phyloP scores from a whole-genome alignment of 30 jellyfish, hydroid and myxozoan species.

The Aurelia coerulea region DNA sequence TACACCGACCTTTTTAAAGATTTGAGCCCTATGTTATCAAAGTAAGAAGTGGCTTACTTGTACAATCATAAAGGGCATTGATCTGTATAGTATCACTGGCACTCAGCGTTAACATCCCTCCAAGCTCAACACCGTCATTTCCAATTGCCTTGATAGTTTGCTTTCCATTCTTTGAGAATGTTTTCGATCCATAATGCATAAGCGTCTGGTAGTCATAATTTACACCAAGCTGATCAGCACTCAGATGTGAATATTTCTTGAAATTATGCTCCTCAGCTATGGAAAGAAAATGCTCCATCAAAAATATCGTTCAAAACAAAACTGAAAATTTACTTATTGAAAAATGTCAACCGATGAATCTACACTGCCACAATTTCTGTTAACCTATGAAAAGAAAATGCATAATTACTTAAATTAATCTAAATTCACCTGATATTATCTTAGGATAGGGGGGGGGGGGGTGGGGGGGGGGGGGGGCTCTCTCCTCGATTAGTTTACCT shows the following conservation, averaged over 20 bases:
- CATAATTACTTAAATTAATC: no score
- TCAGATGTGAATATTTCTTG: constrained; percentile 28
- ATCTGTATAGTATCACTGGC: constrained; percentile 56
- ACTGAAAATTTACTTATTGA: no score
- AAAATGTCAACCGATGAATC: no score
- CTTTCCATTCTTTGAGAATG: constrained; percentile 68
- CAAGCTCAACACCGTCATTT: constrained; percentile 48
- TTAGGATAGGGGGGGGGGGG: no score
- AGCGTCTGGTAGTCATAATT: constrained; percentile 54
- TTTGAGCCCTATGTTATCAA: no score
- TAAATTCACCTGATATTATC: no score
- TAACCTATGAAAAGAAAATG: no score
- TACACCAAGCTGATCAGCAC: constrained; percentile 43
- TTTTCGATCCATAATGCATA: constrained; percentile 79
- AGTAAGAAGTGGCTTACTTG: constrained; percentile 23
- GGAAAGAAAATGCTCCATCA: neutral
- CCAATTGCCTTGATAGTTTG: constrained; percentile 67
- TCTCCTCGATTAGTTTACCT: no score
- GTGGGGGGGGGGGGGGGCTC: no score
- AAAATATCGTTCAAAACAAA: no score
- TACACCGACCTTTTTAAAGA: no score
- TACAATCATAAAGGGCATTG: constrained; percentile 70
- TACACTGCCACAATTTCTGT: no score
- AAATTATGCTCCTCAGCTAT: constrained; percentile 43
- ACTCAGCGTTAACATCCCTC: constrained; percentile 48